Evolutionary conservation across 2,113 vertebrate species (phyloP).

Genomic region (Tapirus terrestris): DNA sequence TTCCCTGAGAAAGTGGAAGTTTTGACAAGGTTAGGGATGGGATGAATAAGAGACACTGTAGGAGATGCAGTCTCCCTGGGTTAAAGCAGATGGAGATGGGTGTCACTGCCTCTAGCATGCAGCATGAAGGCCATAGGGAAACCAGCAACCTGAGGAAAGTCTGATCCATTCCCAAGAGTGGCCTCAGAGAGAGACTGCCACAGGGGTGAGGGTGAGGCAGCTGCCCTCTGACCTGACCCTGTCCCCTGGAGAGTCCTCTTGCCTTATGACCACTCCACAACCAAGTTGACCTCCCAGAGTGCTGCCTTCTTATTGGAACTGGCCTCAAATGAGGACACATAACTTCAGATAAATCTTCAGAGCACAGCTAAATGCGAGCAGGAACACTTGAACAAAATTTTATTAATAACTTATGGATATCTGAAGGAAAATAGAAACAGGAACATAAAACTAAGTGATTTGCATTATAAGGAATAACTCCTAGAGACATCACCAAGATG

Average conservation of each 20-base stretch:
- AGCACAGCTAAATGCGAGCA: neutral
- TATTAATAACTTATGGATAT: neutral
- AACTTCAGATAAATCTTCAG: neutral
- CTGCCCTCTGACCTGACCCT: neutral
- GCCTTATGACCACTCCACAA: neutral
- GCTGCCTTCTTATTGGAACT: neutral
- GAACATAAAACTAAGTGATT: neutral
- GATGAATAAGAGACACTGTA: neutral
- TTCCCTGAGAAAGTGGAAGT: neutral
- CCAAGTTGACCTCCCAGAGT: neutral
- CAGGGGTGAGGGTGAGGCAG: rapidly evolving
- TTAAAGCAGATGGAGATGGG: neutral
- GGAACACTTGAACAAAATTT: neutral
- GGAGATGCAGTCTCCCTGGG: neutral
- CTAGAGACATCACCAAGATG: neutral
- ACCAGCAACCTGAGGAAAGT: neutral
- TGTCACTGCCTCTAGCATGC: neutral
- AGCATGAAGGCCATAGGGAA: neutral
- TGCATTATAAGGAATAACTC: neutral
- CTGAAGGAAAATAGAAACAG: neutral
- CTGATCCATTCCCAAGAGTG: neutral
- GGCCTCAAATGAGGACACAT: neutral
- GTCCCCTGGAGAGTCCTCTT: neutral
- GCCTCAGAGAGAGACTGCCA: neutral
- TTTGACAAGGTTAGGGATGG: neutral